These are phyloP conservation scores for Porites divaricata DNA, from an alignment of 92 coral and sea anemone genomes.

Conservation along the genomic window DNA sequence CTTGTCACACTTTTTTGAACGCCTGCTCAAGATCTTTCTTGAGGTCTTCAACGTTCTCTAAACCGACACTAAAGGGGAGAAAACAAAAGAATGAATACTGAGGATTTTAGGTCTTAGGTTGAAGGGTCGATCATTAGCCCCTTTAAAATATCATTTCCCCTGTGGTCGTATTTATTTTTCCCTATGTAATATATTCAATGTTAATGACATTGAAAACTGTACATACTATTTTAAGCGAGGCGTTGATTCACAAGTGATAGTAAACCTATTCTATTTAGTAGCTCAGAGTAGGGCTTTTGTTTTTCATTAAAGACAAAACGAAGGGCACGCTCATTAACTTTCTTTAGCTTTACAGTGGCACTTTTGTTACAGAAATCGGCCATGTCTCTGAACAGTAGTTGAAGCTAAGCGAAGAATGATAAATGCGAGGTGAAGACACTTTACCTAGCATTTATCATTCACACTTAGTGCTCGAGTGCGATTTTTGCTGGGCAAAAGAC, in stretches of 20 bases:
- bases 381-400: constrained; percentile 42
- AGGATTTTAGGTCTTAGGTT: not conserved
- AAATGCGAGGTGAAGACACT: too few species aligned
- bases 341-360: constrained; percentile 26
- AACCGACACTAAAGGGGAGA: constrained; percentile 63
- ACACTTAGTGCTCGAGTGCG: too few species aligned
- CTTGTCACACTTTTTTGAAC: constrained; percentile 38
- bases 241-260: too few species aligned
- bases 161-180: too few species aligned
- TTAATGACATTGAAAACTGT: not conserved
- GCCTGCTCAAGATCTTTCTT: constrained; percentile 85
- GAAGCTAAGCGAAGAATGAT: constrained; percentile 36
- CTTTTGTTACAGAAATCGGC: constrained; percentile 41
- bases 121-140: too few species aligned
- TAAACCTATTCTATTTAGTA: constrained; percentile 7
- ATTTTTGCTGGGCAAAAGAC: too few species aligned
- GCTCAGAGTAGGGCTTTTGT: constrained; percentile 16
- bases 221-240: too few species aligned
- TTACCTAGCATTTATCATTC: too few species aligned
- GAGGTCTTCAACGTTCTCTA: constrained; percentile 83
- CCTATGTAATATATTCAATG: not conserved
- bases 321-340: constrained; percentile 31
- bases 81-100: not conserved
- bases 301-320: not conserved
- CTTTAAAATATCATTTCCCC: too few species aligned